Evolutionary conservation across 2,888 invertebrate species (phyloP).

Genomic region (Dyspetes luteomarginatus): DNA sequence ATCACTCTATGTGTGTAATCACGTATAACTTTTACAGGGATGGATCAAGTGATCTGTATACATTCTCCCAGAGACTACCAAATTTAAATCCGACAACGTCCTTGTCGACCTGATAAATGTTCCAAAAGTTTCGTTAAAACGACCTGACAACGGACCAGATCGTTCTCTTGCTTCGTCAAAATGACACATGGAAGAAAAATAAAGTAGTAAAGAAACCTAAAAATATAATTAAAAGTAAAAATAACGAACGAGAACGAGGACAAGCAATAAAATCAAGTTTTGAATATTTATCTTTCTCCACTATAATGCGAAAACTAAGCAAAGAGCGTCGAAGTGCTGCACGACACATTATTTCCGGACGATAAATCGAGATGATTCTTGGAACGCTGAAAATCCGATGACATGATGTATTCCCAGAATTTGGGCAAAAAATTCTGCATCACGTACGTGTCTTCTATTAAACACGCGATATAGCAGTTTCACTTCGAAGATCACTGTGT

Average conservation of each 20-base stretch:
- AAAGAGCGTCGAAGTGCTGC: neutral
- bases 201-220: slow-evolving; percentile 1
- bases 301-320: neutral
- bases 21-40: neutral
- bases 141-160: slow-evolving; percentile 49
- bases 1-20: neutral
- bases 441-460: neutral
- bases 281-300: slow-evolving; percentile 14
- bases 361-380: slow-evolving; percentile 49
- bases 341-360: slow-evolving; percentile 57
- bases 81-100: no score
- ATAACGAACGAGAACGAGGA: neutral
- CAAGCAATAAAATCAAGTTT: slow-evolving; percentile 8
- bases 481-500: neutral
- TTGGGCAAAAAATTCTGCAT: neutral
- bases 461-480: neutral
- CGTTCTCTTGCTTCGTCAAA: neutral
- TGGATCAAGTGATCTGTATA: slow-evolving; percentile 20
- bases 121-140: slow-evolving; percentile 37
- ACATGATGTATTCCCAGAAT: slow-evolving; percentile 35
- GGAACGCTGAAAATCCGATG: slow-evolving; percentile 34
- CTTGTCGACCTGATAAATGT: no score
- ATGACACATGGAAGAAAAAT: neutral
- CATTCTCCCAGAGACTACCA: no score
- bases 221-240: neutral